Base-by-base conservation (phyloP, 2,888 invertebrate species). In the Oeneis ivallda region DNA sequence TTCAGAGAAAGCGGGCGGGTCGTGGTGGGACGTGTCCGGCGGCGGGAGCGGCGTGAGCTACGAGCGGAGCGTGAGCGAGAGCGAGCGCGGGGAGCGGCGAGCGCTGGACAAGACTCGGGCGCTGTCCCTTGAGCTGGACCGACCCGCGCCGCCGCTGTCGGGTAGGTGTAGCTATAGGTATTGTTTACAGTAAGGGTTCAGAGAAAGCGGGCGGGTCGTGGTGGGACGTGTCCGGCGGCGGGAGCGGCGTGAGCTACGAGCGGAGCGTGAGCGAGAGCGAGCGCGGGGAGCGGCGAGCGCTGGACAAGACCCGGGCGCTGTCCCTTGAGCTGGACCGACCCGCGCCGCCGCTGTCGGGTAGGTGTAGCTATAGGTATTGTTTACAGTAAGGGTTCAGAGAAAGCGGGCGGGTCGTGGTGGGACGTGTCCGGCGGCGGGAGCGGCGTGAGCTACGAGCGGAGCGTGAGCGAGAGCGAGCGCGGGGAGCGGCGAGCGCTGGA, bases 251-350 rank as follows among this genome's bases (percentile, higher is more conserved):
- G 15, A 73, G 77, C 83, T 94, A 93, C 79, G 94, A 94, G 75
- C 92, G 94, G 71, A 93, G 93, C 71, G 85, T 87, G 49, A 93
- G 93, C 76, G 93, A 93, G 78, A 87, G 91, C 0, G 88, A 88
- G 72, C 80, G 79, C 7, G 67, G 58, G 11, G 70, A 65, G 43
- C 65, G 59, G 71, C 76, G 78, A 7, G 75, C 75, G 61, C 74
- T 84, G 53, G 94, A 94, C 76, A 95, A 94, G 79, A 87, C 93
- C 32, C 92, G 95, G 65, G 93, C 96, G 13, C 89, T 96, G 74
- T 96, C 95, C 26, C 90, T 96, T 1, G 96, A 95, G 75, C 85
- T 95, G 57, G 95, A 95, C 74, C 94, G 94, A 73, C 95, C 93
- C 72, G 87, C 88, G 43, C 69, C 76, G 5, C 71, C 67, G 17